Base-by-base conservation (phyloP, 2,113 vertebrate genomes). In the Gasterosteus nipponicus region DNA sequence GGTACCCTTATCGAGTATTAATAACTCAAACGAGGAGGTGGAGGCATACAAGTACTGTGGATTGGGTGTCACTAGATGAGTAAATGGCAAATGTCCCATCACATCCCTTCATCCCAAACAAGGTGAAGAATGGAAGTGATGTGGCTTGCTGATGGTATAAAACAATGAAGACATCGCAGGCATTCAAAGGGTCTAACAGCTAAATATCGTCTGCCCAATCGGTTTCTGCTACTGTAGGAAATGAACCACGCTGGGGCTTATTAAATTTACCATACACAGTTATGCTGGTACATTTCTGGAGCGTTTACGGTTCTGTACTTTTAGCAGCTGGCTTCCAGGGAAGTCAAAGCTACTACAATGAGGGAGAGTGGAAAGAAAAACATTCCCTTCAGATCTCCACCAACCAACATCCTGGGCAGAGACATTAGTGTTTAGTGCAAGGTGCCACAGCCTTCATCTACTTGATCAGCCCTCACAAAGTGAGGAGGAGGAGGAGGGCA, bases 151-250 rank as follows among this genome's bases (percentile, higher is more conserved):
- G 73, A 26, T 71, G 35, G 42, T 58, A 10, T 26, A 42, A 62
- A 14, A 16, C 33, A 18, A 44, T 54, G 33, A 70, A 83, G 51
- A 41, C 9, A 65, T 33, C 0, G 3, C 39, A 2, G 15, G 33
- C 31, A 19, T 6, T 44, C 26, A 47, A 65, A 76, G 10, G 26
- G 19, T 19, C 69, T 35, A 75, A 42, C 57, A 77, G 62, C 38
- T 26, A 86, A 87, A 92, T 83, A 78, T 86, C 18, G 47, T 80
- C 77, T 84, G 82, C 72, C 16, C 26, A 70, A 26, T 81, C 6
- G 60, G 33, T 78, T 62, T 68, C 54, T 69, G 53, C 19, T 10
- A 1, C 58, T 39, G 66, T 46, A 54, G 57, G 64, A 80, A 85
- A 75, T 10, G 61, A 19, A 35, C 49, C 72, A 54, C 64, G 16